A percentile compares a stretch with the other conserved stretches of the same genome.
phyloP scores from a whole-genome alignment of 64 coral and sea anemone species.

The Porites lutea region DNA sequence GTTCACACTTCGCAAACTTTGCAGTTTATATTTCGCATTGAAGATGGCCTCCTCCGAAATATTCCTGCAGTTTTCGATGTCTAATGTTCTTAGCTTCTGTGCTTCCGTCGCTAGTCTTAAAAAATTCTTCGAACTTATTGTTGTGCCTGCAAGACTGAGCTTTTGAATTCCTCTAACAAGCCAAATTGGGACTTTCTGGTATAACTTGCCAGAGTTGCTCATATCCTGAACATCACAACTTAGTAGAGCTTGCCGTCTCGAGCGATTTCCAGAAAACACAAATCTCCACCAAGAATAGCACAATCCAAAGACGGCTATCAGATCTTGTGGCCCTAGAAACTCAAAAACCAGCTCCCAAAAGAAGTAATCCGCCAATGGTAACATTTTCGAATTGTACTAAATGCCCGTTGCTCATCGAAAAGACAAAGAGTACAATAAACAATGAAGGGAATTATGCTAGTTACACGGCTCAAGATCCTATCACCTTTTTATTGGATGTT shows the following conservation, averaged over 20 bases:
- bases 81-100: too few species aligned
- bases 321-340: neutral
- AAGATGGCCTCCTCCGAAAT: too few species aligned
- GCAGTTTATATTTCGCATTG: too few species aligned
- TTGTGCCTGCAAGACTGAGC: too few species aligned
- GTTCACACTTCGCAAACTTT: too few species aligned
- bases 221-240: neutral
- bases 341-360: neutral
- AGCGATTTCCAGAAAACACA: too few species aligned
- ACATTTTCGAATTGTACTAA: neutral
- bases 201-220: neutral
- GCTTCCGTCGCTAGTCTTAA: too few species aligned
- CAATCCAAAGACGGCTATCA: neutral
- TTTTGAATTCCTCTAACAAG: too few species aligned
- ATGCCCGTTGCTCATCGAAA: neutral
- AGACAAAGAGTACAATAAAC: neutral
- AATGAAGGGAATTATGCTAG: neutral
- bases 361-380: neutral
- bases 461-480: neutral
- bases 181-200: neutral
- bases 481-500: too few species aligned
- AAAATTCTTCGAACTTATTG: too few species aligned
- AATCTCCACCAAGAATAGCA: neutral
- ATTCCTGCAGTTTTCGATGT: too few species aligned
- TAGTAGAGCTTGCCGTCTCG: too few species aligned